Evolutionary conservation across 1,140 invertebrate genomes (phyloP), one percentile per base, ranked within the genome.

Genomic region (Drosophila pruinosa): DNA sequence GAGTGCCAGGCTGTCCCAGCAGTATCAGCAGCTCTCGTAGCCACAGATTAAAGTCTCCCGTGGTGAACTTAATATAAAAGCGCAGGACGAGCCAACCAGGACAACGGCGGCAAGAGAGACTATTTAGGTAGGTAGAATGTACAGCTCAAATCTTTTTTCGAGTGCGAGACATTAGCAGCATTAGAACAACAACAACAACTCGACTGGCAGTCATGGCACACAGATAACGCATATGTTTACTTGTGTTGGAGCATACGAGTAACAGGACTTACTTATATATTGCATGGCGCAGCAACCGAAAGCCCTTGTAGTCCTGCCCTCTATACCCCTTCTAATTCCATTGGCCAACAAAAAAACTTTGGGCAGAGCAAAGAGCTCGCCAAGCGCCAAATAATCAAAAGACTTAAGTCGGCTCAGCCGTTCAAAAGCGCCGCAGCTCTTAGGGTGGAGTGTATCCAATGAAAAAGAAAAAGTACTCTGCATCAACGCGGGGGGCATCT

Each of bases 31-130:
- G 78, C 71, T 19, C 48, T 36, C 58, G 45, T 31, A 67, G 75
- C 74, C 78, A 63, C 78, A 88, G 82, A 88, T 88, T 88, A 88
- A 88, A 88, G 82, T 88, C 82, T 88, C 82, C 82, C 78, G 82
- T 88, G 82, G 82, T 58, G 82, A 88, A 88, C 82, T 88, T 88
- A 88, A 88, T 88, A 88, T 89, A 88, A 88, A 88, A 88, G 82
- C 82, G 45, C 68, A 69, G 81, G 59, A 80, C 74, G 43, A 64
- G 67, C 43, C 52, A 38, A 34, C 38, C 54, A 67, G 57, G 65
- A 67, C 53, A 79, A 79, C 68, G 65, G 12, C 65, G 71, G 68
- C 58, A 73, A 69, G 39, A 64, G 68, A 69, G 77, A 31, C 47
- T 75, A 72, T 88, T 86, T 85, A 38, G 56, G 26, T 52, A 52